phyloP scores from a whole-genome alignment of 2,113 vertebrate genomes.

The Channa maculata region DNA sequence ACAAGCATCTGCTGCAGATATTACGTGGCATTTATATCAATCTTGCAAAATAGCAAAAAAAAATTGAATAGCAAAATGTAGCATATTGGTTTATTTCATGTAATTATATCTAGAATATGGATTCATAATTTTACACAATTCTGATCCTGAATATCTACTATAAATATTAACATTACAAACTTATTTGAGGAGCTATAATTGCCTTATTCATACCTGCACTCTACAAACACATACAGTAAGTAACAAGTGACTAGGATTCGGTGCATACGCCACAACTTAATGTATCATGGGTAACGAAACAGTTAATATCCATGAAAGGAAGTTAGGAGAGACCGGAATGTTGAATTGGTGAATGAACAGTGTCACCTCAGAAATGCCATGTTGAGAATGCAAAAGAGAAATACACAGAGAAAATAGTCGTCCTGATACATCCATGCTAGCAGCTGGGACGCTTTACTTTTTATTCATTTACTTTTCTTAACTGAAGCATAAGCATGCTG shows the following conservation, averaged over 20 bases:
- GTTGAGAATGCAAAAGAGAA: too few species aligned
- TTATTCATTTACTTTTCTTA: too few species aligned
- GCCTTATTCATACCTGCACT: not conserved
- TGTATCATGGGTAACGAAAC: conserved; percentile 36
- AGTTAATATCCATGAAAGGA: conserved; percentile 46
- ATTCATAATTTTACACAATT: not conserved
- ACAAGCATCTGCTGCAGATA: conserved; percentile 15
- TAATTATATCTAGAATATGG: not conserved
- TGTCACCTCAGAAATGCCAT: not conserved
- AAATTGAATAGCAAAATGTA: not conserved
- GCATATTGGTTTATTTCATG: not conserved
- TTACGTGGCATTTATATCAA: conserved; percentile 41
- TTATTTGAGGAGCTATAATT: not conserved
- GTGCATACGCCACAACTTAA: conserved; percentile 33
- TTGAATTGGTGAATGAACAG: too few species aligned
- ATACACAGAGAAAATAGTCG: too few species aligned
- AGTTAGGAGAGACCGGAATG: conserved; percentile 17
- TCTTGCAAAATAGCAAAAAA: conserved; percentile 3
- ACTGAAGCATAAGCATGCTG: too few species aligned
- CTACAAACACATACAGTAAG: not conserved
- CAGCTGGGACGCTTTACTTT: too few species aligned
- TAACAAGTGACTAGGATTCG: conserved; percentile 15
- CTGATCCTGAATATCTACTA: not conserved
- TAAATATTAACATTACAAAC: not conserved
- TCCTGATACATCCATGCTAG: too few species aligned